Conservation (phyloP, 2,113 vertebrate genomes). For the Oryzias celebensis region DNA sequence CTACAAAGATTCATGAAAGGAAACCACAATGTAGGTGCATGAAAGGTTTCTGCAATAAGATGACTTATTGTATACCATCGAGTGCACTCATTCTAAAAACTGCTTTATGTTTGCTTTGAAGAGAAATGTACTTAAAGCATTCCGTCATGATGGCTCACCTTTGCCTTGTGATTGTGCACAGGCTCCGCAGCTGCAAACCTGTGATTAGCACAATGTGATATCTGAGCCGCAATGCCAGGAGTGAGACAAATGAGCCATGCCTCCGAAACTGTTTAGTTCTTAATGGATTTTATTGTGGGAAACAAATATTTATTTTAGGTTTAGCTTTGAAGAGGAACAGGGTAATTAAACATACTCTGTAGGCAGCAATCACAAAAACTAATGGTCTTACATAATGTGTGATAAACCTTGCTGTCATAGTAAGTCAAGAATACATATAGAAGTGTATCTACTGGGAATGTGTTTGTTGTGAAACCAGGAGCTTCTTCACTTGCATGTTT, state of each 20-base stretch:
- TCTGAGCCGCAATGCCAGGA: conserved; percentile 11
- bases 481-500: conserved; percentile 7
- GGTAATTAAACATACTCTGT: neutral
- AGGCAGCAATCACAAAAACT: neutral
- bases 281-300: conserved; percentile 5
- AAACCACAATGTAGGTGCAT: neutral
- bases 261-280: neutral
- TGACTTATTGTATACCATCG: neutral
- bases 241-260: conserved; percentile 3
- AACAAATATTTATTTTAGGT: conserved; percentile 24
- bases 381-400: neutral
- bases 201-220: conserved; percentile 20
- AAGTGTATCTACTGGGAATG: neutral
- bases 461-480: conserved; percentile 7
- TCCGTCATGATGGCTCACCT: conserved; percentile 12
- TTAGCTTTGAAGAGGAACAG: neutral
- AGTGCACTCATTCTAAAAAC: neutral
- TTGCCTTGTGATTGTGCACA: conserved; percentile 11
- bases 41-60: neutral
- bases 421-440: neutral
- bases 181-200: conserved; percentile 30
- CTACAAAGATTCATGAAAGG: neutral
- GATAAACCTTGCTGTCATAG: neutral
- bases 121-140: conserved; percentile 11
- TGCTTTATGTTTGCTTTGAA: conserved; percentile 10